Percentiles rank a stretch among this genome's conserved stretches.
Evolutionary conservation across 2,113 vertebrate species (phyloP).

Genomic region (Pollimyrus isidori): DNA sequence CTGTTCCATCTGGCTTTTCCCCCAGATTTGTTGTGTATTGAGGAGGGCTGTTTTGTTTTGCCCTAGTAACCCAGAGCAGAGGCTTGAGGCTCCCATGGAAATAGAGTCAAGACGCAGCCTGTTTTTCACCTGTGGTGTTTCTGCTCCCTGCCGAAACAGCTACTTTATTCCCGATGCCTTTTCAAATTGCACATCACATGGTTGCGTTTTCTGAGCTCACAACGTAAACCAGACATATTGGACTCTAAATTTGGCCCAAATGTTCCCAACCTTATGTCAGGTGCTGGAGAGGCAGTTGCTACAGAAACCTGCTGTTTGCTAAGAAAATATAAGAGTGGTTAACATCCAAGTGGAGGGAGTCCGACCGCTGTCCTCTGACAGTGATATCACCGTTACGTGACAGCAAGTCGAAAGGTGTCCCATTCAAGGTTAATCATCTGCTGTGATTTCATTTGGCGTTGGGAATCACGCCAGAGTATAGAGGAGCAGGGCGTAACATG

Average conservation of each 20-base stretch:
- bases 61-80: not conserved
- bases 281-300: not conserved
- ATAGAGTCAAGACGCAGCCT: not conserved
- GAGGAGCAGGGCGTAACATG: not conserved
- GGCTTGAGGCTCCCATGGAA: not conserved
- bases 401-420: not conserved
- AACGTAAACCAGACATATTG: not conserved
- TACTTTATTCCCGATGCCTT: not conserved
- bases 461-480: not conserved
- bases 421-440: not conserved
- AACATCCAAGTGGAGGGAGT: not conserved
- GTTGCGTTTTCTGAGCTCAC: not conserved
- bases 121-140: not conserved
- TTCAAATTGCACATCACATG: not conserved
- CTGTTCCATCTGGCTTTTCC: not conserved
- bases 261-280: conserved; percentile 3
- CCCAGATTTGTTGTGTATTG: not conserved
- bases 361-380: not conserved
- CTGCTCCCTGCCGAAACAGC: not conserved
- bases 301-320: not conserved
- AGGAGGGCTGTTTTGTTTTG: not conserved
- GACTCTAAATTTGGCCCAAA: not conserved
- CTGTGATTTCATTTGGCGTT: not conserved
- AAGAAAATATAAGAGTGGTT: not conserved
- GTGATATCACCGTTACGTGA: not conserved